A percentile compares a stretch with the other conserved stretches of the same genome.
These are phyloP conservation scores for Zonitis immaculata DNA, from an alignment of 2,888 invertebrate species.

Conservation along the genomic window DNA sequence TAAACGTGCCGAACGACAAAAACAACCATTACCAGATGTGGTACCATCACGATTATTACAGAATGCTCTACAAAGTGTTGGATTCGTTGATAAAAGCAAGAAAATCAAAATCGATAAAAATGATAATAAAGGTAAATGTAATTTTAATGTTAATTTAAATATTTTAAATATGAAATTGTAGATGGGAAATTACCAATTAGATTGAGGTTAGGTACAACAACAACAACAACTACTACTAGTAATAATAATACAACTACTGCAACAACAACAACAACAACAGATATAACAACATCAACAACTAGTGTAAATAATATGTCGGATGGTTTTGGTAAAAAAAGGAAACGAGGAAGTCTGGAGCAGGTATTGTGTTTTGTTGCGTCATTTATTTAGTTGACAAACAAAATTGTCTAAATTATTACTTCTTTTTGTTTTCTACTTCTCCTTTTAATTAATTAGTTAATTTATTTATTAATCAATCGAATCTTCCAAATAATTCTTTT, in stretches of 20 bases:
- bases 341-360: conserved; percentile 48
- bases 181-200: conserved; percentile 46
- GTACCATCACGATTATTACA: conserved; percentile 51
- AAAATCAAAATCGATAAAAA: conserved; percentile 36
- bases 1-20: conserved; percentile 52
- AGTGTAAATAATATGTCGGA: conserved; percentile 29
- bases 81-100: conserved; percentile 49
- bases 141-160: neutral
- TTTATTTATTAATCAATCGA: no score
- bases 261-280: no score
- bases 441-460: no score
- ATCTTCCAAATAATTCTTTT: no score
- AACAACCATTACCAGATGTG: conserved; percentile 42
- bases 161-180: conserved; percentile 20
- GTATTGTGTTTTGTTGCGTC: conserved; percentile 42
- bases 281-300: neutral
- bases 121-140: conserved; percentile 32
- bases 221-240: no score
- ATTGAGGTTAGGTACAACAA: conserved; percentile 42
- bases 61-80: conserved; percentile 53
- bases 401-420: conserved; percentile 11
- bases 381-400: conserved; percentile 6
- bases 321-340: conserved; percentile 44
- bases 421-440: no score
- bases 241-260: no score